Percentiles rank a stretch among this genome's conserved stretches.
phyloP scores from a whole-genome alignment of 2,113 vertebrate species.

The Siniperca knerii region DNA sequence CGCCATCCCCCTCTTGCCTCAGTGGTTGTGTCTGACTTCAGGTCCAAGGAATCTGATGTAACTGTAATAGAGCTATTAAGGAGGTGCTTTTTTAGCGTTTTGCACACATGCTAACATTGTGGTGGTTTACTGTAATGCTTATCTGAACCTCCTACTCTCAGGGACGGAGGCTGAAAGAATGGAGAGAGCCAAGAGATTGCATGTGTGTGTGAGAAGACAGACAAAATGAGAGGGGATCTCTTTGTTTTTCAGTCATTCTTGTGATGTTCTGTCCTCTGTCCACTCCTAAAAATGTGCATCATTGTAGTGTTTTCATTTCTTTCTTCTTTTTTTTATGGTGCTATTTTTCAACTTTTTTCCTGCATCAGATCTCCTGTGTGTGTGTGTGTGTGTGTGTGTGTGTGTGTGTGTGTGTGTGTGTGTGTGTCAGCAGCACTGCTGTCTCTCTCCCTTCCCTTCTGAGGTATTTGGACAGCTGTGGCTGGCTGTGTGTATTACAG shows the following conservation, averaged over 20 bases:
- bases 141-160: slow-evolving; percentile 20
- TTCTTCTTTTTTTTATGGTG: neutral
- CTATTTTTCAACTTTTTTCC: slow-evolving; percentile 3
- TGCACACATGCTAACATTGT: slow-evolving; percentile 11
- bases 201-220: neutral
- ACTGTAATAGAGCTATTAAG: slow-evolving; percentile 59
- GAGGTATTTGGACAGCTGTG: slow-evolving; percentile 85
- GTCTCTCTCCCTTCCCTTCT: slow-evolving; percentile 44
- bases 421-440: slow-evolving; percentile 22
- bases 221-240: neutral
- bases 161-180: neutral
- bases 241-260: neutral
- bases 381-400: slow-evolving; percentile 23
- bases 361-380: slow-evolving; percentile 1
- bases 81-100: slow-evolving; percentile 55
- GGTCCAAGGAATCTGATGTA: slow-evolving; percentile 73
- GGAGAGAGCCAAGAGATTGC: neutral
- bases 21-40: slow-evolving; percentile 69
- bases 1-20: slow-evolving; percentile 54
- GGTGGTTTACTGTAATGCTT: slow-evolving; percentile 40
- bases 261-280: slow-evolving; percentile 4
- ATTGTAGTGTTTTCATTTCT: neutral
- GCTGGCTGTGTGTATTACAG: slow-evolving; percentile 71
- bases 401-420: slow-evolving; percentile 20
- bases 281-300: slow-evolving; percentile 7